These are phyloP conservation scores for Cyclina sinensis DNA, from an alignment of 1,140 invertebrate genomes.

Conservation along the genomic window DNA sequence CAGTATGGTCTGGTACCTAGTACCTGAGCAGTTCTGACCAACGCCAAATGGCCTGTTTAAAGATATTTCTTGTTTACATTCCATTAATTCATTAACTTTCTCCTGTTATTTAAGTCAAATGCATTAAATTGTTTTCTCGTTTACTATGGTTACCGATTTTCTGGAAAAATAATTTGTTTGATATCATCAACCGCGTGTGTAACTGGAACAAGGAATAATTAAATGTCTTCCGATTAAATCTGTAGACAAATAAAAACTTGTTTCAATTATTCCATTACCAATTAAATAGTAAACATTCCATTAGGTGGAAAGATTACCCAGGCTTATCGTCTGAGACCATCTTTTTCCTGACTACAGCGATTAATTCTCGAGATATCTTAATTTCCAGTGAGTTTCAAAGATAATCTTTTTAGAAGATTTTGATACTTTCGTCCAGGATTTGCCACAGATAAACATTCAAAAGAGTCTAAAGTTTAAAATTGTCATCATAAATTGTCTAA, in stretches of 20 bases:
- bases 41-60: too few species aligned
- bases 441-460: too few species aligned
- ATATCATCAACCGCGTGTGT: background rate
- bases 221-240: conserved; percentile 34
- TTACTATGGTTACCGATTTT: conserved; percentile 6
- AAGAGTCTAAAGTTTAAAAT: too few species aligned
- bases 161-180: background rate
- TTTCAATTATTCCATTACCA: conserved; percentile 39
- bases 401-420: background rate
- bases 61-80: too few species aligned
- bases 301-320: conserved; percentile 14
- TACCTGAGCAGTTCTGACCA: too few species aligned
- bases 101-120: background rate
- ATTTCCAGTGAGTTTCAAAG: conserved; percentile 1
- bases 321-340: background rate
- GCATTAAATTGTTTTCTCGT: background rate
- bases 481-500: too few species aligned
- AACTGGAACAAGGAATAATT: conserved; percentile 36
- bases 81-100: too few species aligned
- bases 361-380: conserved; percentile 15
- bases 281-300: conserved; percentile 51
- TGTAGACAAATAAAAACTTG: conserved; percentile 21
- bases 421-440: background rate
- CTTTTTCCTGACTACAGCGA: background rate
- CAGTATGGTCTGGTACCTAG: too few species aligned